Base-by-base conservation (phyloP, 2,113 vertebrate species). In the Hystrix brachyura region DNA sequence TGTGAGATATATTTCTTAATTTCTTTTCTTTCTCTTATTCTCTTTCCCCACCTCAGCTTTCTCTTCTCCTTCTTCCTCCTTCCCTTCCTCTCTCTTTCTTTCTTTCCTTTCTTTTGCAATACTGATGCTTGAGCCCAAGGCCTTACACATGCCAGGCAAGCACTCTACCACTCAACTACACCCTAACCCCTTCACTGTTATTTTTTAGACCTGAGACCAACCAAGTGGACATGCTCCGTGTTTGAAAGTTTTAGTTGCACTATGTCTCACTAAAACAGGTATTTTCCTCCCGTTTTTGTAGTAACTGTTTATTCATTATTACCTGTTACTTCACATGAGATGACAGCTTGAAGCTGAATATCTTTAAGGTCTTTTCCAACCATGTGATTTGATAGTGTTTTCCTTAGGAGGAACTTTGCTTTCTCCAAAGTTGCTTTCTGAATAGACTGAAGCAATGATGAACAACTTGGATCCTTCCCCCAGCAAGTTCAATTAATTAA, bases 371-470 rank as follows among this genome's bases (percentile, higher is more conserved):
- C 27, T 92, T 86, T 94, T 64, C 57, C 79, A 91, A 80, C 4
- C 89, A 15, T 69, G 7, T 57, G 14, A 90, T 94, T 94, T 95
- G n/a, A 18, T 62, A 51, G n/a, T n/a, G 74, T 93, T 87, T 87
- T 92, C 25, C 57, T 79, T 14, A 3, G 29, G 46, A 92, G 65
- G 14, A 92, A 81, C 19, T 92, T 84, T 65, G 18, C 87, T 92
- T 64, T 91, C 60, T 65, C 46, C 59, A 32, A 94, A 69, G 43
- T 85, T 78, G 88, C 23, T 81, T 81, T 96, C 55, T 55, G 43
- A 92, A 48, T 72, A 89, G n/a, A 94, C 80, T 57, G 13, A 69
- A 97, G 9, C 83, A 94, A 89, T 55, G 32, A 96, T 32, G 82
- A 62, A 83, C 38, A 86, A 86, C 55, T 92, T 94, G 91, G 29